These are phyloP conservation scores for Gorsachius magnificus DNA, from an alignment of 2,797 vertebrate species.

Conservation along the genomic window DNA sequence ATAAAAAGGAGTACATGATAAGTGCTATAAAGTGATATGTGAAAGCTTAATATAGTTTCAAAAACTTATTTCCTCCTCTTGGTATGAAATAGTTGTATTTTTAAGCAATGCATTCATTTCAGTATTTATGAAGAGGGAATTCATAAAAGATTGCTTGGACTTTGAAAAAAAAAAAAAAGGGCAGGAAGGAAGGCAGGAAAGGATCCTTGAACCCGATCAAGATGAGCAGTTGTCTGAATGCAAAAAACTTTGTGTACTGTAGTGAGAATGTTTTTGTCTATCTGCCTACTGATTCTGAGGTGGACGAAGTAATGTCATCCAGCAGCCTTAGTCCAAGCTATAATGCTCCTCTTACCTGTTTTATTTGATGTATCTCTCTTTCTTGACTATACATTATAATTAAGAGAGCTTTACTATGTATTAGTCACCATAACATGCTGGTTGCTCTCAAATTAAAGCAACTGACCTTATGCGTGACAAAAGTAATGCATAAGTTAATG, in stretches of 20 bases:
- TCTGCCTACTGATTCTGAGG: background rate
- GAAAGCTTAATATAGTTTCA: background rate
- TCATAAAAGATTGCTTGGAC: background rate
- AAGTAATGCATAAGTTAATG: background rate
- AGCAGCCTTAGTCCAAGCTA: background rate
- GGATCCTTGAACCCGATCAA: background rate
- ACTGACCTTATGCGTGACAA: background rate
- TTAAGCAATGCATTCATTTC: background rate
- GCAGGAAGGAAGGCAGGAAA: background rate
- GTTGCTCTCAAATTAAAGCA: constrained; percentile 1
- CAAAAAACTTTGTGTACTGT: background rate
- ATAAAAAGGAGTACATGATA: background rate
- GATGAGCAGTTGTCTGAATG: background rate
- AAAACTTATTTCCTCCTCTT: background rate
- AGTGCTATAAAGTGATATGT: background rate
- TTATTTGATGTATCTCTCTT: background rate
- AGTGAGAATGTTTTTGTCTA: background rate
- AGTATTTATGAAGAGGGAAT: background rate
- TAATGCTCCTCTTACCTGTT: background rate
- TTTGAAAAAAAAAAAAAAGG: background rate
- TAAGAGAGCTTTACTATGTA: background rate
- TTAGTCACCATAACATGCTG: background rate
- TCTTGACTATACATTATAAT: background rate
- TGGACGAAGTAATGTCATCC: background rate
- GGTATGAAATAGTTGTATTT: background rate